Evolutionary conservation across 2,797 vertebrate species (phyloP), one percentile per base, ranked within the genome.

Genomic region (Tamandua tetradactyla): DNA sequence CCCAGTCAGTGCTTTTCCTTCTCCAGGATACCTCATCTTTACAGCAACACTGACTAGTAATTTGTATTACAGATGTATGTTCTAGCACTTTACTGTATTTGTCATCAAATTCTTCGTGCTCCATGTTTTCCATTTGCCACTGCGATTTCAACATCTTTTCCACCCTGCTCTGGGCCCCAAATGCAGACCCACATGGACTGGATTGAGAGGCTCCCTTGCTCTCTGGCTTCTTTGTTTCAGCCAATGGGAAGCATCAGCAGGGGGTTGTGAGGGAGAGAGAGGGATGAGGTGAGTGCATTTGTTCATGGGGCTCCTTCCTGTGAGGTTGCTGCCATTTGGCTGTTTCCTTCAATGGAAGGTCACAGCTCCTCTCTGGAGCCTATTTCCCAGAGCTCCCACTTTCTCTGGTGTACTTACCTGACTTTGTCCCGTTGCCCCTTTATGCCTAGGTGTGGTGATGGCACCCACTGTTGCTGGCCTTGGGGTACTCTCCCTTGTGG

Each of bases 51-150:
- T n/a, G 37, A 57, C 35, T 40, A 5, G 18, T 15, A 8, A 62
- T 22, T 37, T 0, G 2, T 0, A 72, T 27, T 22, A 47, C 2
- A 27, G 68, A 32, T 0, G 10, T 10, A 3, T 86, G 42, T 7
- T 66, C 74, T 55, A 35, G 61, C 18, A 55, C 7, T 25, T 49
- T 20, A 9, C 17, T 7, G 3, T 35, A 8, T 13, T 35, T 8
- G n/a, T 76, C 47, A 35, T 35, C 0, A 7, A 71, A 20, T 64
- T 83, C 64, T 37, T 78, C 62, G 22, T 47, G 37, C 44, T 74
- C 2, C 3, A 1, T 9, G 0, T 27, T 35, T 30, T 61, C 40
- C 20, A 1, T 35, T 25, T 35, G 15, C 30, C 30, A 23, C 22
- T 61, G 30, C 23, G 4, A n/a, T 14, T 2, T 68, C 22, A 5